A percentile compares a stretch with the other conserved stretches of the same genome.
These are phyloP conservation scores for Sphyrna mokarran DNA, from an alignment of 2,113 vertebrate genomes.

Conservation along the genomic window DNA sequence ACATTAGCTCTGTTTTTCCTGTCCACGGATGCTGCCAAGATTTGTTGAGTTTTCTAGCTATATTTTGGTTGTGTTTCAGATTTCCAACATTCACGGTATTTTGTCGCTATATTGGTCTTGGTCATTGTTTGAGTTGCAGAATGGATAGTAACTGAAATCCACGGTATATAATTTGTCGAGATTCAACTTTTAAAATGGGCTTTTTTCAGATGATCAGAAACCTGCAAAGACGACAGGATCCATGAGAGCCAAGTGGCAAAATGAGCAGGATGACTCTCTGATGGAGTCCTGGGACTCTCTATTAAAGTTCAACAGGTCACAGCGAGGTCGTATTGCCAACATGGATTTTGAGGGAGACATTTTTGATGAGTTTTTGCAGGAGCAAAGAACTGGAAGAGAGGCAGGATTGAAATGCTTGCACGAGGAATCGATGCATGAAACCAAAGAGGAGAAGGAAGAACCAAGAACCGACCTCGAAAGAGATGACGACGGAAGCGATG, in stretches of 20 bases:
- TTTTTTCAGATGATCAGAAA: conserved; percentile 44
- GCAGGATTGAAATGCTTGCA: conserved; percentile 40
- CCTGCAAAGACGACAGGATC: not conserved
- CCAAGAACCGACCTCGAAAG: conserved; percentile 7
- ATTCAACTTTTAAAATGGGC: not conserved
- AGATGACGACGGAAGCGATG: conserved; percentile 55
- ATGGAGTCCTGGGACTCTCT: conserved; percentile 85
- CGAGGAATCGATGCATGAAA: conserved; percentile 47
- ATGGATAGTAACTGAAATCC: not conserved
- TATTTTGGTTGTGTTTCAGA: not conserved
- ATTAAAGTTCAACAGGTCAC: conserved; percentile 79
- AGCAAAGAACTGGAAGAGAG: conserved; percentile 54
- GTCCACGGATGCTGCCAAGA: not conserved
- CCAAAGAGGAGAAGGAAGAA: conserved; percentile 46
- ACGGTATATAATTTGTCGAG: not conserved
- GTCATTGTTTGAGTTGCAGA: not conserved
- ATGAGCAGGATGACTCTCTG: conserved; percentile 69
- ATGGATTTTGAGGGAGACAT: conserved; percentile 77
- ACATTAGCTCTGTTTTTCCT: not conserved
- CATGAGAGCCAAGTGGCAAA: conserved; percentile 50
- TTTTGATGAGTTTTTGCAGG: conserved; percentile 86
- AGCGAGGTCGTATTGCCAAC: conserved; percentile 82
- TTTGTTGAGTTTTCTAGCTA: not conserved
- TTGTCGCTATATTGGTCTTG: not conserved
- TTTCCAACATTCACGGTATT: not conserved